These are phyloP conservation scores for Pristionchus arcanus DNA, from an alignment of 2,888 invertebrate species.

Conservation along the genomic window DNA sequence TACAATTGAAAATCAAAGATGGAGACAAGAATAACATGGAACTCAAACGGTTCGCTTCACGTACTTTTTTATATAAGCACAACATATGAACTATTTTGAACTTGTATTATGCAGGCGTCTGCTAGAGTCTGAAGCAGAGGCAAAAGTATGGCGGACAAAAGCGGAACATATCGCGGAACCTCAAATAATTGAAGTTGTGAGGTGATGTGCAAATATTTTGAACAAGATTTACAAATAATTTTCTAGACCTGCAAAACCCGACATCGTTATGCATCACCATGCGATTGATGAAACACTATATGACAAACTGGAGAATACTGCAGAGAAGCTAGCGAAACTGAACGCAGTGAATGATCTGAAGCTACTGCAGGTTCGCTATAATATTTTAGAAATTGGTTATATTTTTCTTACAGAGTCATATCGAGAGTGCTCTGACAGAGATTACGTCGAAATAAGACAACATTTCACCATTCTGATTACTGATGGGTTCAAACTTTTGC, in stretches of 20 bases:
- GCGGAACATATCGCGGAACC: slow-evolving; percentile 13
- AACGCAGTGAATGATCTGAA: slow-evolving; percentile 48
- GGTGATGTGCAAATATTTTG: neutral
- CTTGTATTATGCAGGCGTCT: slow-evolving; percentile 14
- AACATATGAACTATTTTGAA: neutral
- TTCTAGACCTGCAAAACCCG: neutral
- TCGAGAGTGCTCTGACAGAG: slow-evolving; percentile 48
- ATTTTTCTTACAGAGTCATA: slow-evolving; percentile 43
- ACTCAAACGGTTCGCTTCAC: slow-evolving; percentile 38
- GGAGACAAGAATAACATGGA: slow-evolving; percentile 40
- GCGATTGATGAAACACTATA: slow-evolving; percentile 30
- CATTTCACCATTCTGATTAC: neutral
- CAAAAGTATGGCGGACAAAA: slow-evolving; percentile 53
- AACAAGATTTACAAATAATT: neutral
- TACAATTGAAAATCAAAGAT: slow-evolving; percentile 32
- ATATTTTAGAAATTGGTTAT: neutral
- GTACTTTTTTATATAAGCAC: neutral
- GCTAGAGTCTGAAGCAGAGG: slow-evolving; percentile 53
- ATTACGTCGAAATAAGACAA: slow-evolving; percentile 37
- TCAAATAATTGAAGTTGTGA: slow-evolving; percentile 39
- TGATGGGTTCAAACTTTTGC: slow-evolving; percentile 5
- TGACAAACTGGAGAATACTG: slow-evolving; percentile 33
- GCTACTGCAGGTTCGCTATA: slow-evolving; percentile 24
- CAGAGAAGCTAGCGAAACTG: slow-evolving; percentile 41
- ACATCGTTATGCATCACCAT: neutral